phyloP scores from a whole-genome alignment of 2,888 invertebrate genomes.

The Dicranocentrus wangi region DNA sequence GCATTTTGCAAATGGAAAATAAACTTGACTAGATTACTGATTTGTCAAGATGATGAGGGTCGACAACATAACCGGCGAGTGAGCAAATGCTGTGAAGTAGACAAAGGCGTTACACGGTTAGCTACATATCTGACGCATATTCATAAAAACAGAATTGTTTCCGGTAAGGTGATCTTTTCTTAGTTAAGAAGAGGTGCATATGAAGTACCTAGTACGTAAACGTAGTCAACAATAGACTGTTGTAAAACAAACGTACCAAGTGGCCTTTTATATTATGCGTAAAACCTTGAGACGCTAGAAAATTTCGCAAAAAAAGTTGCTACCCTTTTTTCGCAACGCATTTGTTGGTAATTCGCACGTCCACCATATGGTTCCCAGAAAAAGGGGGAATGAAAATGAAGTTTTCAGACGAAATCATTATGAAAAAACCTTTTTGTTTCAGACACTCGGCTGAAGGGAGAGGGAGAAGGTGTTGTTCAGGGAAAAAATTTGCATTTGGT shows the following conservation, averaged over 20 bases:
- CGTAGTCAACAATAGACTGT: too few relatives aligned
- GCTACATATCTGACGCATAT: background rate
- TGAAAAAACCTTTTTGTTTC: slow-evolving; percentile 14
- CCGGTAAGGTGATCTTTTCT: background rate
- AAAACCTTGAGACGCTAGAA: slow-evolving; percentile 28
- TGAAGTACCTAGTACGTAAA: background rate
- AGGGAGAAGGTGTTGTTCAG: background rate
- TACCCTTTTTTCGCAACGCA: slow-evolving; percentile 7
- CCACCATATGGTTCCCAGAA: slow-evolving; percentile 53
- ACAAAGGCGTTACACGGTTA: slow-evolving; percentile 9
- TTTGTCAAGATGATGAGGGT: background rate
- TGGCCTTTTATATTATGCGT: background rate
- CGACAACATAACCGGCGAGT: background rate
- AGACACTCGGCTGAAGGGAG: background rate
- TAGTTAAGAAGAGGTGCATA: background rate
- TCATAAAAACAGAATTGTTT: background rate
- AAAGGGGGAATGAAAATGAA: background rate
- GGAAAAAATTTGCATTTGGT: slow-evolving; percentile 4
- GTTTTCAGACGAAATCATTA: slow-evolving; percentile 13
- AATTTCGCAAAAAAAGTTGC: slow-evolving; percentile 1
- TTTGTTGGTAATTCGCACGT: slow-evolving; percentile 26
- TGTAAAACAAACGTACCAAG: background rate
- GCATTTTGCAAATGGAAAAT: background rate
- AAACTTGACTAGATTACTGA: background rate
- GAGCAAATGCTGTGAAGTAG: background rate